A percentile compares a stretch with the other conserved stretches of the same genome.
Evolutionary conservation across 35 echinoderm and acorn worm genomes (phyloP).

Genomic region (Antedon bifida): DNA sequence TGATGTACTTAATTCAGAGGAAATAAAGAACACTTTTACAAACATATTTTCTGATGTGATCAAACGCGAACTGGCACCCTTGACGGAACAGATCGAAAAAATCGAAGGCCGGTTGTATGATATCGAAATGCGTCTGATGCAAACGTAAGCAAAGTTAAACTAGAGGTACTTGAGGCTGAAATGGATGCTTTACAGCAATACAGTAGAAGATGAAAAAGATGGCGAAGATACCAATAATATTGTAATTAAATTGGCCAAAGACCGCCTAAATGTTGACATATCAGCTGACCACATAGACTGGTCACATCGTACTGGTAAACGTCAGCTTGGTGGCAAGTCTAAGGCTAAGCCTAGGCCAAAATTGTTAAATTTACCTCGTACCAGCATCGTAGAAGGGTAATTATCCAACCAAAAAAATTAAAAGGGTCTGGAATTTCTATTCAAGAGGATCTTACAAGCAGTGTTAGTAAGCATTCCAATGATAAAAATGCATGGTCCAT

Average conservation of each 20-base stretch:
- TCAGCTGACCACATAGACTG: neutral
- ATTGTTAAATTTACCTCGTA: constrained; percentile 16
- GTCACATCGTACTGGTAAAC: constrained; percentile 5
- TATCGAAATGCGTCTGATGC: no score
- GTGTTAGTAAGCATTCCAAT: neutral
- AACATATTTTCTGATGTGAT: no score
- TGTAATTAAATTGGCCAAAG: neutral
- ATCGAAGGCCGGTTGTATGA: no score
- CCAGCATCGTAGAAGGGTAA: neutral
- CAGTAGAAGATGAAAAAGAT: neutral
- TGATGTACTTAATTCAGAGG: no score
- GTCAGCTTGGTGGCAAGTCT: no score
- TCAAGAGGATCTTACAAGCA: neutral
- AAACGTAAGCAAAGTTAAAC: no score
- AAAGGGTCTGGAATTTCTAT: no score
- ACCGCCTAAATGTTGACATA: neutral
- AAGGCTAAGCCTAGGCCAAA: neutral
- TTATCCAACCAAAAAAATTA: neutral
- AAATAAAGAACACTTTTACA: no score
- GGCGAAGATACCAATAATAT: constrained; percentile 17
- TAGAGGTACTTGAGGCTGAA: no score
- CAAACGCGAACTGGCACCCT: no score
- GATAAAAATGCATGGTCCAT: neutral
- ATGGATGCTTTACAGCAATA: no score
- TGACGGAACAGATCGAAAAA: no score